Evolutionary conservation across 2,113 vertebrate genomes (phyloP).

Genomic region (Sardina pilchardus): DNA sequence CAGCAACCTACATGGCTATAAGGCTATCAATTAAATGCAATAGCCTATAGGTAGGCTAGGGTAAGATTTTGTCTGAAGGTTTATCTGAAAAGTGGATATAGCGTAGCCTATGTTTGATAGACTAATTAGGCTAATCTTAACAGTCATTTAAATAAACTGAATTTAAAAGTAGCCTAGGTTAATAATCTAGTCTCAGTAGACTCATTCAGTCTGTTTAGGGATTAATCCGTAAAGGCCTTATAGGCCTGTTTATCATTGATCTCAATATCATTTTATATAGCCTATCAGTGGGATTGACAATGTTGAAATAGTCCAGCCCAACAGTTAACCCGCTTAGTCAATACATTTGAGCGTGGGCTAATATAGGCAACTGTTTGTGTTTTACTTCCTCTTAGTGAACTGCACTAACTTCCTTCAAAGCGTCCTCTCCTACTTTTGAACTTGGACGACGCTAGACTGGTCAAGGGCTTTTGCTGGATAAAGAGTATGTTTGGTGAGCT

Average conservation of each 20-base stretch:
- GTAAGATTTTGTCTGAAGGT: too few species aligned
- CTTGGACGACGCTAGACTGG: conserved; percentile 11
- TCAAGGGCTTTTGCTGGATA: conserved; percentile 14
- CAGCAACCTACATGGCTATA: too few species aligned
- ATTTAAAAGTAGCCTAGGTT: too few species aligned
- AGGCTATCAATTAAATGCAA: too few species aligned
- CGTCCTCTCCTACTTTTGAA: neutral
- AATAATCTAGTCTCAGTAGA: too few species aligned
- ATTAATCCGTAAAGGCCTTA: neutral
- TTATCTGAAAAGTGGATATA: too few species aligned
- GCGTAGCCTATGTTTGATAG: too few species aligned
- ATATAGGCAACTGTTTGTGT: conserved; percentile 25
- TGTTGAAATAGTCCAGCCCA: conserved; percentile 1
- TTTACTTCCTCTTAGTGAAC: conserved; percentile 38
- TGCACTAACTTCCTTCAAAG: conserved; percentile 38
- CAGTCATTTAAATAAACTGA: too few species aligned
- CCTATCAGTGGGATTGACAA: neutral
- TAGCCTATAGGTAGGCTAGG: too few species aligned
- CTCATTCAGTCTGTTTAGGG: too few species aligned
- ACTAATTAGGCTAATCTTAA: too few species aligned
- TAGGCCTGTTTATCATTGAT: neutral
- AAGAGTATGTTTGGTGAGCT: conserved; percentile 44
- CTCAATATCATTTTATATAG: neutral
- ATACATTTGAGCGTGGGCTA: neutral
- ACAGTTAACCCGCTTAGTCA: neutral